phyloP scores from a whole-genome alignment of 2,113 vertebrate species.

The Etheostoma spectabile region DNA sequence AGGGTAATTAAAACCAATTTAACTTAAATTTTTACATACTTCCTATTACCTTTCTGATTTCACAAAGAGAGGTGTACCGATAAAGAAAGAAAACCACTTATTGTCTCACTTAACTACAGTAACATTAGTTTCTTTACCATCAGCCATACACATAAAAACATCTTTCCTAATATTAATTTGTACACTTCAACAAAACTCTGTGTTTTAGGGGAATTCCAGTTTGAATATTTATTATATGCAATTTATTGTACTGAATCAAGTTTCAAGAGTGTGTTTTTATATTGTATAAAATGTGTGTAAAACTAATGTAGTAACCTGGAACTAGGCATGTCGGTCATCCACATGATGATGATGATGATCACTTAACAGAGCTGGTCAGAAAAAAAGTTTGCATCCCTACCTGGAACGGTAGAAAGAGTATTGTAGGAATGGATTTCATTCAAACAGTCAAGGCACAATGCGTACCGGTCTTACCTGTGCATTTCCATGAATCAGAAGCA shows the following conservation, averaged over 20 bases:
- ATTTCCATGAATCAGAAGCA: neutral
- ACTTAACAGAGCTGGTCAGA: too few relatives aligned
- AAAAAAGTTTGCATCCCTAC: too few relatives aligned
- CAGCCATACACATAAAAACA: neutral
- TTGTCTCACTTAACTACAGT: neutral
- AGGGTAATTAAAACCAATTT: slow-evolving; percentile 27
- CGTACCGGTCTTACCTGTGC: neutral
- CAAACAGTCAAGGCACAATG: neutral
- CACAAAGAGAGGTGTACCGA: neutral
- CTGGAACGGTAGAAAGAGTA: neutral
- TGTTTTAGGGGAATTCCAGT: neutral
- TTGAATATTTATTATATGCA: neutral
- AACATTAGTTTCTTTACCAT: neutral
- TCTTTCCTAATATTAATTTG: neutral
- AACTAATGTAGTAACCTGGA: neutral
- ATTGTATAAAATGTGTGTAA: neutral
- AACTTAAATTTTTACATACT: neutral
- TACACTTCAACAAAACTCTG: neutral
- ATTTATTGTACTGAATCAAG: too few relatives aligned
- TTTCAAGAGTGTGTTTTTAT: neutral
- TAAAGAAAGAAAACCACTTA: too few relatives aligned
- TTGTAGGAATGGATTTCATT: neutral
- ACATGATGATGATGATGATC: too few relatives aligned
- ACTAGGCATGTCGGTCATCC: neutral
- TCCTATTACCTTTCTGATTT: neutral